Percentiles rank a stretch among this genome's conserved stretches.
Evolutionary conservation across 2,113 vertebrate species (phyloP).

Genomic region (Cyanistes caeruleus): DNA sequence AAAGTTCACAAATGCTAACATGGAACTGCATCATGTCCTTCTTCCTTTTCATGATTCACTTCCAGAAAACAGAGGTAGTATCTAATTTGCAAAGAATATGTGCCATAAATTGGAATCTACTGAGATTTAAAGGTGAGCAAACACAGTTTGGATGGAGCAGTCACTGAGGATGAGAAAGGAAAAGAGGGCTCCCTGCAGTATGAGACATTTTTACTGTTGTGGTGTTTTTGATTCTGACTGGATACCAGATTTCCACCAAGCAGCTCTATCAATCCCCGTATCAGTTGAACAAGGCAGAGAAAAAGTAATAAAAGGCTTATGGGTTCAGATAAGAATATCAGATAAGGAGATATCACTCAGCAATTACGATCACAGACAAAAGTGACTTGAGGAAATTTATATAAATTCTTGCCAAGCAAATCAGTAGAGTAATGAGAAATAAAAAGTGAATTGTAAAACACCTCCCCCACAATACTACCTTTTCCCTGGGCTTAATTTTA

Average conservation of each 20-base stretch:
- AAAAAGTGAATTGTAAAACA: background rate
- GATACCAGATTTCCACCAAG: background rate
- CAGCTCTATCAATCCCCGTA: background rate
- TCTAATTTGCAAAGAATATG: background rate
- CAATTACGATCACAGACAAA: background rate
- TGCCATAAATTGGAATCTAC: background rate
- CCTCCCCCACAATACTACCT: background rate
- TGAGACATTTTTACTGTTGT: background rate
- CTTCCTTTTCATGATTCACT: background rate
- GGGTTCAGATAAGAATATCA: background rate
- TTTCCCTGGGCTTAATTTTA: background rate
- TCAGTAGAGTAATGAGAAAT: background rate
- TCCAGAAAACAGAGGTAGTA: background rate
- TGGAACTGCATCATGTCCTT: background rate
- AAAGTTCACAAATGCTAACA: background rate
- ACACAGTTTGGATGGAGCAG: background rate
- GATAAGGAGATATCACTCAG: background rate
- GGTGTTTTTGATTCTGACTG: background rate
- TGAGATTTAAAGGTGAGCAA: background rate
- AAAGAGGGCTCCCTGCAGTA: background rate
- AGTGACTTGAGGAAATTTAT: background rate
- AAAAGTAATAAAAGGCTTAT: accelerated
- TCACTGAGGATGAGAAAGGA: background rate
- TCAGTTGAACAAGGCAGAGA: background rate
- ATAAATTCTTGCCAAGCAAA: background rate